phyloP scores from a whole-genome alignment of 2,888 invertebrate species.

The Netelia virgata region DNA sequence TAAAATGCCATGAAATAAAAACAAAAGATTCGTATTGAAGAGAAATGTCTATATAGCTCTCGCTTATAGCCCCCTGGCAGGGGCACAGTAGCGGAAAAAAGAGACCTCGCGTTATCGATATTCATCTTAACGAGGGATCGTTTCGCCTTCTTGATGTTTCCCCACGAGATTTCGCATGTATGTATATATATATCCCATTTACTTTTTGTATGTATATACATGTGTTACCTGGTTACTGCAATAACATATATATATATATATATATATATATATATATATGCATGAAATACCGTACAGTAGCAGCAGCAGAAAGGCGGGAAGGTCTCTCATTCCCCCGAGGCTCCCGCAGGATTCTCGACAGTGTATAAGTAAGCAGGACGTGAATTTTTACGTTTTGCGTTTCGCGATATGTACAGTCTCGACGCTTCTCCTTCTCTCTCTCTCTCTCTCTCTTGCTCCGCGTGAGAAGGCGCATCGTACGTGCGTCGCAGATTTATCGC shows the following conservation, averaged over 20 bases:
- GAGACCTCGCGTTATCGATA: constrained; percentile 58
- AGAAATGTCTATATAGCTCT: too few species aligned
- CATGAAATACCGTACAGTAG: not conserved
- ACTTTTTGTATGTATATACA: not conserved
- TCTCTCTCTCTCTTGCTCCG: constrained; percentile 42
- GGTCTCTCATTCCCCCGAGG: constrained; percentile 32
- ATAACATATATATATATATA: not conserved
- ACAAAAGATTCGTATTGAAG: not conserved
- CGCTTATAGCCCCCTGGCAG: not conserved
- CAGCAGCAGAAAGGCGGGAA: constrained; percentile 30
- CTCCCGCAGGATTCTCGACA: constrained; percentile 27
- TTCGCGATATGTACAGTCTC: constrained; percentile 42
- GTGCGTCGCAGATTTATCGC: constrained; percentile 75
- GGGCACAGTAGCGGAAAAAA: constrained; percentile 49
- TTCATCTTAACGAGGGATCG: constrained; percentile 68
- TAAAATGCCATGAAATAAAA: constrained; percentile 19
- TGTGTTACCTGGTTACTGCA: not conserved
- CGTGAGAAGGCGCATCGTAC: constrained; percentile 77
- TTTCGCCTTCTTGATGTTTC: constrained; percentile 57
- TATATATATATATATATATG: constrained; percentile 10
- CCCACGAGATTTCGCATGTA: constrained; percentile 47
- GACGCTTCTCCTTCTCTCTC: constrained; percentile 13
- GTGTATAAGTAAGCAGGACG: constrained; percentile 67
- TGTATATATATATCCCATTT: not conserved
- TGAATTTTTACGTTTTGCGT: constrained; percentile 74